These are phyloP conservation scores for Dendropsophus ebraccatus DNA, from an alignment of 2,113 vertebrate genomes.

Conservation along the genomic window DNA sequence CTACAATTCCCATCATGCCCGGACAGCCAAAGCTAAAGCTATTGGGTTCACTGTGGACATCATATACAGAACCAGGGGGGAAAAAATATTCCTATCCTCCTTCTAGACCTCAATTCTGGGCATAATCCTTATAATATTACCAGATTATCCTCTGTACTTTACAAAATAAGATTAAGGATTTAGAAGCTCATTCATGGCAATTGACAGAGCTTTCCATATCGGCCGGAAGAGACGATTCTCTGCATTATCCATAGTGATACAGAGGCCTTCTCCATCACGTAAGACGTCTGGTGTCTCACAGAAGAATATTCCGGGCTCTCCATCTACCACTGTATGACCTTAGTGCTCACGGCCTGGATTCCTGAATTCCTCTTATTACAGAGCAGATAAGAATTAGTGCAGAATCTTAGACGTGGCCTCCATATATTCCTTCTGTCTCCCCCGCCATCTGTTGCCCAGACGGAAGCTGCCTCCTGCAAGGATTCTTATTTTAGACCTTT, in stretches of 20 bases:
- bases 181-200: conserved; percentile 31
- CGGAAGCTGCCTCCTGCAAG: conserved; percentile 17
- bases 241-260: neutral
- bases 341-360: neutral
- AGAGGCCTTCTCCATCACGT: no score
- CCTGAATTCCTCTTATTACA: conserved; percentile 21
- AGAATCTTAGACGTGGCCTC: conserved; percentile 17
- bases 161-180: conserved; percentile 36
- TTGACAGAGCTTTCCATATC: neutral
- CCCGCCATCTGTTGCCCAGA: conserved; percentile 34
- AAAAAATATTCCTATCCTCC: neutral
- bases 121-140: conserved; percentile 25
- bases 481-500: conserved; percentile 29
- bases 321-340: neutral
- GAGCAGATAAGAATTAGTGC: neutral
- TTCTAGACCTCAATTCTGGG: neutral
- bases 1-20: no score
- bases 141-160: conserved; percentile 38
- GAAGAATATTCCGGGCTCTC: no score
- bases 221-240: neutral
- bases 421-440: conserved; percentile 26
- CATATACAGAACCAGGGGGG: neutral
- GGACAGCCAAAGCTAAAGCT: no score
- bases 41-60: no score
- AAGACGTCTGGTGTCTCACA: no score